Percentiles rank a stretch among this genome's conserved stretches.
phyloP scores from a whole-genome alignment of 2,888 invertebrate genomes.

The Conus canariensis region DNA sequence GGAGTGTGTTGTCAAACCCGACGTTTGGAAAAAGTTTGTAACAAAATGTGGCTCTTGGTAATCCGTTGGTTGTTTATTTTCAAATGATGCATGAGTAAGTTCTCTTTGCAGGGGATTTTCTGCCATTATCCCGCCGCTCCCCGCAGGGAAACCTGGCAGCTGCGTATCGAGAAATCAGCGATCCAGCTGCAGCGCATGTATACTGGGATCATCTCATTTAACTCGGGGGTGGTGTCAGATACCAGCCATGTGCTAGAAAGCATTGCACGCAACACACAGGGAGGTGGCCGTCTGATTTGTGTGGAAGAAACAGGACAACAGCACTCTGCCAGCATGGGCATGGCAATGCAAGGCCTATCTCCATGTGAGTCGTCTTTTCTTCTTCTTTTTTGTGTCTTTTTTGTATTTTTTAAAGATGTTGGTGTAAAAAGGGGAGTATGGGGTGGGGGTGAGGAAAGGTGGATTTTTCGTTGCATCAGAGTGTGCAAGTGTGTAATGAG shows the following conservation, averaged over 20 bases:
- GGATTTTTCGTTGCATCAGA: too few species aligned
- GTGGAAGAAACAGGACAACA: slow-evolving; percentile 65
- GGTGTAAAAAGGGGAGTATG: too few species aligned
- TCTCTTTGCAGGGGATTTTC: slow-evolving; percentile 63
- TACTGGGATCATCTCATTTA: slow-evolving; percentile 42
- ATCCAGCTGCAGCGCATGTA: slow-evolving; percentile 48
- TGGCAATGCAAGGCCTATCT: slow-evolving; percentile 34
- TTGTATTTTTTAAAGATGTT: too few species aligned
- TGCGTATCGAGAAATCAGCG: slow-evolving; percentile 69
- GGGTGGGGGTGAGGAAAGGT: too few species aligned
- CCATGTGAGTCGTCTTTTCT: slow-evolving; percentile 41
- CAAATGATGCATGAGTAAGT: background rate
- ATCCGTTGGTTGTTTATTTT: too few species aligned
- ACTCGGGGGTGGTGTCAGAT: slow-evolving; percentile 43
- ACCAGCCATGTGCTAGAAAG: slow-evolving; percentile 61
- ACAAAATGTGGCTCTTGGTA: too few species aligned
- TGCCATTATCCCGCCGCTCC: slow-evolving; percentile 57
- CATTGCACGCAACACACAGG: slow-evolving; percentile 58
- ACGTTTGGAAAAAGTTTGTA: too few species aligned
- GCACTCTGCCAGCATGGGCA: slow-evolving; percentile 42
- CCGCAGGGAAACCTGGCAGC: slow-evolving; percentile 59
- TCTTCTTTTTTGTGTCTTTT: too few species aligned
- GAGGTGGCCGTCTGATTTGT: slow-evolving; percentile 64
- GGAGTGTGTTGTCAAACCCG: too few species aligned
- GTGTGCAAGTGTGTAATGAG: too few species aligned